Conservation (phyloP, 2,113 vertebrate species). For the Campylorhamphus procurvoides region DNA sequence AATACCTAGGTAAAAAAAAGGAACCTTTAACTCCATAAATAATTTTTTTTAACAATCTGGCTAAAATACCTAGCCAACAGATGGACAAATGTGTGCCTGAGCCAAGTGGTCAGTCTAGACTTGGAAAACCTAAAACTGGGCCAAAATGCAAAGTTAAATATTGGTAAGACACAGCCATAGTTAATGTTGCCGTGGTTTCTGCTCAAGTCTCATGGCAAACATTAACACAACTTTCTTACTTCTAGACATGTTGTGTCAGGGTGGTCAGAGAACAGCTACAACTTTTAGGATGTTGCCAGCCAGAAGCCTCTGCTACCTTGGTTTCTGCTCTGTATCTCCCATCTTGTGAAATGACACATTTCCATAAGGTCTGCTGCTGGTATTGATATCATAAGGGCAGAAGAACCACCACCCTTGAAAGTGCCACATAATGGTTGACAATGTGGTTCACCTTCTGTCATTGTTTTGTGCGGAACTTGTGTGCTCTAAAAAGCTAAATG, state of each 20-base stretch:
- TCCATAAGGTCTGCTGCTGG: neutral
- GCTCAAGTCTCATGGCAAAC: neutral
- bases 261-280: neutral
- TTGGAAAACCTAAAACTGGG: neutral
- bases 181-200: neutral
- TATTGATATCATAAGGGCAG: neutral
- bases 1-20: neutral
- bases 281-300: neutral
- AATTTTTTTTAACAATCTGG: neutral
- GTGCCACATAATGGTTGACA: fast-evolving
- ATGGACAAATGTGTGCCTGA: neutral
- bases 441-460: neutral
- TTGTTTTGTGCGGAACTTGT: neutral
- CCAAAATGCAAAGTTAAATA: neutral
- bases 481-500: neutral
- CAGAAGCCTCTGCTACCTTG: neutral
- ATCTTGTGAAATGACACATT: neutral
- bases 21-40: neutral
- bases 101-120: neutral
- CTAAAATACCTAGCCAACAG: neutral
- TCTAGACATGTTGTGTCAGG: neutral
- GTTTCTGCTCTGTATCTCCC: neutral
- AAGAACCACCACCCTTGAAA: neutral
- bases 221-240: neutral
- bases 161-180: neutral